A percentile compares a stretch with the other conserved stretches of the same genome.
phyloP scores from a whole-genome alignment of 2,888 invertebrate species.

The Ganaspis brasiliensis region DNA sequence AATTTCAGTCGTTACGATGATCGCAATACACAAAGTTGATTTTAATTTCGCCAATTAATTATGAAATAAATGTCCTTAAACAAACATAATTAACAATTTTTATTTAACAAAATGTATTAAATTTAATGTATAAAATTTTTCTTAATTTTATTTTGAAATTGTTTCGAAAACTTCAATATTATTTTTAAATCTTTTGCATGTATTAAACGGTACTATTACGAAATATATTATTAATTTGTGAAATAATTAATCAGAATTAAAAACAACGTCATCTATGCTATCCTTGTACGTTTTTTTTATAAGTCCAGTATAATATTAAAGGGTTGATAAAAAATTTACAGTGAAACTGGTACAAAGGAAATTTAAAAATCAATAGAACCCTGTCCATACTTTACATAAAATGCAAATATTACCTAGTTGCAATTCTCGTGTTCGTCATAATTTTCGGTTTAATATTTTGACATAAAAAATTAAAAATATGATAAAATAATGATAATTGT shows the following conservation, averaged over 20 bases:
- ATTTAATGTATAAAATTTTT: too few relatives aligned
- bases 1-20: too few relatives aligned
- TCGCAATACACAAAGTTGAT: too few relatives aligned
- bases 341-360: conserved; percentile 8
- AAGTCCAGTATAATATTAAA: background rate
- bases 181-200: too few relatives aligned
- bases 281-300: background rate
- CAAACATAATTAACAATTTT: too few relatives aligned
- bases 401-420: background rate
- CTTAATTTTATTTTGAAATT: too few relatives aligned
- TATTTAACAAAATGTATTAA: too few relatives aligned
- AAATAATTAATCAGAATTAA: background rate
- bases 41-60: too few relatives aligned
- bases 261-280: background rate
- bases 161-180: too few relatives aligned
- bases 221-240: background rate
- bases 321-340: background rate
- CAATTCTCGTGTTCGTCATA: conserved; percentile 25
- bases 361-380: conserved; percentile 17
- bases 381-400: conserved; percentile 20
- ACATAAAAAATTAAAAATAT: conserved; percentile 15
- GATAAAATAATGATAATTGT: too few relatives aligned
- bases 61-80: too few relatives aligned
- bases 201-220: background rate
- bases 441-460: background rate